These are phyloP conservation scores for Phrynosoma platyrhinos DNA, from an alignment of 2,113 vertebrate genomes.

Conservation along the genomic window DNA sequence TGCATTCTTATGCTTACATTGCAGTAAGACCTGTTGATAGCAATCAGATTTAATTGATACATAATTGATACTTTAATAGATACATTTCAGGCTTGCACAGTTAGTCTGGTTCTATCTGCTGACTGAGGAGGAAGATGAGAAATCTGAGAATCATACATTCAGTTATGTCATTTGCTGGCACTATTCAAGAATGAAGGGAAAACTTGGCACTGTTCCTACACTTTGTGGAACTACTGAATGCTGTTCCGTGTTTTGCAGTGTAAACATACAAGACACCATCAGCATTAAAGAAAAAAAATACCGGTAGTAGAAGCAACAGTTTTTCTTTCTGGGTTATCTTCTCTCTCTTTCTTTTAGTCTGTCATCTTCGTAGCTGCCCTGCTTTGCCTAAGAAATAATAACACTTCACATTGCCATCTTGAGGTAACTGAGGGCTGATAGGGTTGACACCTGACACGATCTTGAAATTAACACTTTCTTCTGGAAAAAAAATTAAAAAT, in stretches of 20 bases:
- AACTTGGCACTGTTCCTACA: background rate
- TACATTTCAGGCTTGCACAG: background rate
- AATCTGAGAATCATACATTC: background rate
- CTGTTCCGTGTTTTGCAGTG: background rate
- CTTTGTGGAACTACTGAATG: background rate
- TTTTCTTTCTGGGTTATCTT: background rate
- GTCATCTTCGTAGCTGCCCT: background rate
- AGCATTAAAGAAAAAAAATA: constrained; percentile 1
- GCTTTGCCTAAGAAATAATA: background rate
- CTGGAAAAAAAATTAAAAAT: background rate
- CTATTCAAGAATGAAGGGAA: background rate
- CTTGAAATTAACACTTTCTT: background rate
- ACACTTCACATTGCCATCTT: background rate
- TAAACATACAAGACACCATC: background rate
- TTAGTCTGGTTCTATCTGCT: background rate
- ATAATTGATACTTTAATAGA: background rate
- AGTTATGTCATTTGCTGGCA: background rate
- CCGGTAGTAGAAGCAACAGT: background rate
- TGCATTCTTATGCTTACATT: background rate
- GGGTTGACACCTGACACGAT: background rate
- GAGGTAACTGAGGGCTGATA: background rate
- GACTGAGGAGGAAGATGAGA: constrained; percentile 7
- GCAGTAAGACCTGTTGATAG: background rate
- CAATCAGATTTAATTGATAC: background rate
- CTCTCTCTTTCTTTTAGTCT: background rate